Base-by-base conservation (phyloP, 2,113 vertebrate species). In the Poeciliopsis retropinna region DNA sequence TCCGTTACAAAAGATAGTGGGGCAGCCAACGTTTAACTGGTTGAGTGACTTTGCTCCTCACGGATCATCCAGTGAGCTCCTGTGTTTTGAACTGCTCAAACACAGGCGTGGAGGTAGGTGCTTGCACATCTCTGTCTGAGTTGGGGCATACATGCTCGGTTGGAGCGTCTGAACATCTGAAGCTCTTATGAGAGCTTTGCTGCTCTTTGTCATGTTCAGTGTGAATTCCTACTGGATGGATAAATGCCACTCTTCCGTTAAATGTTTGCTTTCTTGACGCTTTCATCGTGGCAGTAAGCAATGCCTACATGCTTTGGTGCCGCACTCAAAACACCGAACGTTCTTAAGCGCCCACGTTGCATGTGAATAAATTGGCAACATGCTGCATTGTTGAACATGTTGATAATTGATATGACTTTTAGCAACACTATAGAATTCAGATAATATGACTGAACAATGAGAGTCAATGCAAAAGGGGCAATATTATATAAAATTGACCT, bases 1-100 rank as follows among this genome's bases (percentile, higher is more conserved):
- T 89, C 83, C 78, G 70, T 79, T 87, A 77, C 85, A 79, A 83
- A 68, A 85, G 88, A 91, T 78, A 83, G 82, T 57, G 72, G 73
- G 77, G 75, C 75, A 78, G 80, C 70, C 86, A 85, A 74, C 78
- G 80, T 72, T 57, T 70, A 70, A 84, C 79, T 71, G 83, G 79
- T 70, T 80, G 74, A 78, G 65, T 27, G 64, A 72, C 76, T 80
- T 67, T 67, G 41, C 75, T 69, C 78, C 73, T 81, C 67, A 70
- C 60, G 30, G 54, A 57, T 75, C 62, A 83, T 39, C 72, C 75
- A 57, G 54, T 25, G 54, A n/a, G 29, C 63, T 13, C 9, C 39
- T 19, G 61, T 47, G 66, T 25, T 37, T 80, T 73, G 19, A 39
- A 78, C 70, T 32, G 62, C 80, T 71, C 66, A 37, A 30, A 27